These are phyloP conservation scores for Drosophila meridiana DNA, from an alignment of 2,888 invertebrate species.

Conservation along the genomic window DNA sequence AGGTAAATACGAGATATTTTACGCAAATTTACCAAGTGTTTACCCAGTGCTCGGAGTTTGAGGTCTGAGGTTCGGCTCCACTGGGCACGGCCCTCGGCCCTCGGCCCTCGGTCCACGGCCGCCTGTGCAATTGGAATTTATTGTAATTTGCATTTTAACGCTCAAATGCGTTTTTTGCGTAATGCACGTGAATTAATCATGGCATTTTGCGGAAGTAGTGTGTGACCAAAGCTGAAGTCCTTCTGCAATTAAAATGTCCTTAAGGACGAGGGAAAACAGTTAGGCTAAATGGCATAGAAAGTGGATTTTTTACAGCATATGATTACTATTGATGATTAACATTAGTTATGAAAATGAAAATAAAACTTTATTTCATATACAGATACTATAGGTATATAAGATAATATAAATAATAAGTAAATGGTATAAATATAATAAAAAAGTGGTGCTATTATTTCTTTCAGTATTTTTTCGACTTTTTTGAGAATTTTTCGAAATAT, in stretches of 20 bases:
- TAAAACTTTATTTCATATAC: too few relatives aligned
- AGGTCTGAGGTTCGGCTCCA: slow-evolving; percentile 2
- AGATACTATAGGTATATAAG: too few relatives aligned
- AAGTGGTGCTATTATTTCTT: too few relatives aligned
- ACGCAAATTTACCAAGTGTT: slow-evolving; percentile 77
- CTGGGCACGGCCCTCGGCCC: not conserved
- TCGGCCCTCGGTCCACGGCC: slow-evolving; percentile 6
- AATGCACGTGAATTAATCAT: slow-evolving; percentile 56
- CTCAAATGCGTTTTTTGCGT: slow-evolving; percentile 72
- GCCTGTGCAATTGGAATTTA: slow-evolving; percentile 49
- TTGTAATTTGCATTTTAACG: slow-evolving; percentile 80
- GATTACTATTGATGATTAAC: too few relatives aligned
- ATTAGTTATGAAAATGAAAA: too few relatives aligned
- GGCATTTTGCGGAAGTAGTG: slow-evolving; percentile 17
- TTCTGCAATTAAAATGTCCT: not conserved
- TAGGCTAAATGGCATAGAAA: not conserved
- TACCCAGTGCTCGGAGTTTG: slow-evolving; percentile 29
- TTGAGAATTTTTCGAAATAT: too few relatives aligned
- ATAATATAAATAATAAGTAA: too few relatives aligned
- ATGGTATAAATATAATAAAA: too few relatives aligned
- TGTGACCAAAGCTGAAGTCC: slow-evolving; percentile 13
- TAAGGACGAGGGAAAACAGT: not conserved
- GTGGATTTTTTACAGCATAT: not conserved
- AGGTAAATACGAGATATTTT: slow-evolving; percentile 79
- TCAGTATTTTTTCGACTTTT: too few relatives aligned